Conservation (phyloP, 1,140 invertebrate genomes). For the Hycleus cichorii region DNA sequence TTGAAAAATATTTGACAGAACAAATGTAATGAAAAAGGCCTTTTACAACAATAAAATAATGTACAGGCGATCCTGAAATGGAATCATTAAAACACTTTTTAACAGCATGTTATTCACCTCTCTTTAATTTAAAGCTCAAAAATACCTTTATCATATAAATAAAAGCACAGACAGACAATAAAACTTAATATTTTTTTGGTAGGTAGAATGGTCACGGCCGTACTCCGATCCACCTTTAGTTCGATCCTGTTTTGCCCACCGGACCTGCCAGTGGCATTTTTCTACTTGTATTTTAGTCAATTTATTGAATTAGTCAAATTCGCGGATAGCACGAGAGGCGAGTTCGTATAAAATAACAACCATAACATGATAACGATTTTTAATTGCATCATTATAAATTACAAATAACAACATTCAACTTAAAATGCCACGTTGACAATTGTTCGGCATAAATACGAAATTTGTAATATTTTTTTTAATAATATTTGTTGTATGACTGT, state of each 20-base stretch:
- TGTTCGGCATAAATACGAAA: slow-evolving; percentile 35
- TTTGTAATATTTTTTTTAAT: slow-evolving; percentile 17
- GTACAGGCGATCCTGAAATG: slow-evolving; percentile 33
- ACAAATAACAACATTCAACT: slow-evolving; percentile 41
- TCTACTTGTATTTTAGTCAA: too few species aligned
- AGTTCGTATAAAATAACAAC: slow-evolving; percentile 39
- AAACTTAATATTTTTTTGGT: slow-evolving; percentile 21
- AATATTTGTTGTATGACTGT: slow-evolving; percentile 8
- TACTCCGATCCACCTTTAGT: slow-evolving; percentile 23
- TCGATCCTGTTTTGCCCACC: slow-evolving; percentile 12
- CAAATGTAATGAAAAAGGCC: slow-evolving; percentile 31
- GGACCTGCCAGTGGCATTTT: slow-evolving; percentile 21
- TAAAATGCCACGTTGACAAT: slow-evolving; percentile 34
- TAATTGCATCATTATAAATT: slow-evolving; percentile 34
- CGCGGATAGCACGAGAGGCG: slow-evolving; percentile 10
- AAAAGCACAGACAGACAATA: slow-evolving; percentile 36
- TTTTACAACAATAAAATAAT: slow-evolving; percentile 36
- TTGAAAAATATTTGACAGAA: slow-evolving; percentile 22
- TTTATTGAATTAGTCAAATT: background rate
- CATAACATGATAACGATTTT: slow-evolving; percentile 39
- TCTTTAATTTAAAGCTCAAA: slow-evolving; percentile 39
- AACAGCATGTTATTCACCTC: slow-evolving; percentile 37
- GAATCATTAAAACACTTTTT: slow-evolving; percentile 33
- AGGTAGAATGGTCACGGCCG: slow-evolving; percentile 25
- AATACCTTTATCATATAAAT: slow-evolving; percentile 38